Base-by-base conservation (phyloP, 1,140 invertebrate species). In the Bombus fervidus region DNA sequence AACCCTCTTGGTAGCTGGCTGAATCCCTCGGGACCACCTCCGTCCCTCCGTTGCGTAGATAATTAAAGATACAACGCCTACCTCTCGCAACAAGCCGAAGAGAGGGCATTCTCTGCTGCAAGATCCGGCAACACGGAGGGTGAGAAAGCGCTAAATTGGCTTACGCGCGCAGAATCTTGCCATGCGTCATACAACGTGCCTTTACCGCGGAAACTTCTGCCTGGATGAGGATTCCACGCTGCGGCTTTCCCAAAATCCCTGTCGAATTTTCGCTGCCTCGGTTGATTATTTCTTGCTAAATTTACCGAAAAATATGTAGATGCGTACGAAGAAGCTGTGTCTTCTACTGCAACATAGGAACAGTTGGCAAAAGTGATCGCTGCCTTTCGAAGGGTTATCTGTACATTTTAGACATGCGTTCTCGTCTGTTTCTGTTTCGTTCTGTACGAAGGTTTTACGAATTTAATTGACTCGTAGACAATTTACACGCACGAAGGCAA, bases 31-130 rank as follows among this genome's bases (percentile, higher is more conserved):
- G 75, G 80, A 82, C 82, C 82, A 84, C 66, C 71, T 86, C 62
- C 86, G 74, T 86, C 81, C 86, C 87, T 88, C 81, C 31, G 86
- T 75, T 78, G 53, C 86, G 86, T 68, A 87, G 93, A 93, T 94
- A 94, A 94, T 94, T 93, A 94, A 94, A 93, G 93, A 93, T 93
- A 93, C 93, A 93, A 93, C 92, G 88, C 89, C 89, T 88, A 87
- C 74, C 72, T 82, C 80, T 87, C 83, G 82, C 77, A 66, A 41
- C 84, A 57, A 77, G 41, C 34, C 53, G 62, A 79, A 66, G 73
- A 64, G 83, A 73, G 73, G 53, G 59, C 79, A 68, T 86, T 59
- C 62, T 81, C 59, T 28, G 62, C 3, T 82, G 62, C 43, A 71
- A 47, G 31, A 81, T 59, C 79, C 62, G 22, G 15, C 43, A n/a